These are phyloP conservation scores for Ochropleura leucogaster DNA, from an alignment of 2,888 invertebrate species.

Conservation along the genomic window DNA sequence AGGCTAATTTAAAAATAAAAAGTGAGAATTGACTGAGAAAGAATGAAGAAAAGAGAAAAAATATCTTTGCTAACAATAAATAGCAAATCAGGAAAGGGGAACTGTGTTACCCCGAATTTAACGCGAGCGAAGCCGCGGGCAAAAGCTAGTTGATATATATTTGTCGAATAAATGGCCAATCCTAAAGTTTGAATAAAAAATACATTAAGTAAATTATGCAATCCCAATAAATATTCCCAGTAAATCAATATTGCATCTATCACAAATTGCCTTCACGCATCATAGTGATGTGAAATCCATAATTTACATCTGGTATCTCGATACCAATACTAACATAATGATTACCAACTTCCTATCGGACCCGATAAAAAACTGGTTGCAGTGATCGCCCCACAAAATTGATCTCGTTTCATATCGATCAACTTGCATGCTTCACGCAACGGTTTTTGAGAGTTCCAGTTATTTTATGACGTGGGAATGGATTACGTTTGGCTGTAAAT, in stretches of 20 bases:
- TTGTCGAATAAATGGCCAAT: not conserved
- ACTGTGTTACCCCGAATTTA: too few relatives aligned
- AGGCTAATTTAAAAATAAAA: too few relatives aligned
- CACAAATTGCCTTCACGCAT: conserved; percentile 4
- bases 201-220: not conserved
- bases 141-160: not conserved
- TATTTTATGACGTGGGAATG: conserved; percentile 56
- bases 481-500: not conserved
- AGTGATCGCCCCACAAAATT: conserved; percentile 48
- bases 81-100: too few relatives aligned
- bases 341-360: conserved; percentile 58
- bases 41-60: too few relatives aligned
- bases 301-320: conserved; percentile 31
- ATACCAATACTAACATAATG: conserved; percentile 40
- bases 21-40: too few relatives aligned
- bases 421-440: conserved; percentile 49
- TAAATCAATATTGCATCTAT: conserved; percentile 21
- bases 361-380: conserved; percentile 59
- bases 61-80: too few relatives aligned
- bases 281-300: conserved; percentile 47
- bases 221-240: conserved; percentile 1
- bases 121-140: too few relatives aligned
- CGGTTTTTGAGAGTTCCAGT: conserved; percentile 61
- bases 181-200: not conserved
- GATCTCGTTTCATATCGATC: conserved; percentile 58